Base-by-base conservation (phyloP, 2,113 vertebrate species). In the Tupaia chinensis region DNA sequence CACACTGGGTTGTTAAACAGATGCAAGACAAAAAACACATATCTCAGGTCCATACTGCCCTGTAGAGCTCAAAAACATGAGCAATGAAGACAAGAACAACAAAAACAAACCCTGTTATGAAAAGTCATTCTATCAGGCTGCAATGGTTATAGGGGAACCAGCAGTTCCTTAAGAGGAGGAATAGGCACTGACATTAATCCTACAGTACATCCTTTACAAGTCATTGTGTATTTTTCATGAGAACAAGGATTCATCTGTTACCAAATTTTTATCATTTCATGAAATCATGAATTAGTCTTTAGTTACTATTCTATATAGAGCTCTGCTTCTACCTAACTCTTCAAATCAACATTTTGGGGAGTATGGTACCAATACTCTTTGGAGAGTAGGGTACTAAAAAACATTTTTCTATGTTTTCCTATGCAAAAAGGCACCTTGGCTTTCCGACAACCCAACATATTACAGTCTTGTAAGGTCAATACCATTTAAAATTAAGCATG, bases 401-500 rank as follows among this genome's bases (percentile, higher is more conserved):
- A 44, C 44, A 44, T 44, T 44, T 44, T 44, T 44, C 44, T 44
- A 44, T 44, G 44, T 44, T 44, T 44, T 44, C 44, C 44, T 44
- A 44, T 44, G 44, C 44, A 44, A 44, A 44, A 44, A 44, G 44
- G 44, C 44, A 44, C 44, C 44, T 44, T 44, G 44, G 44, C 44
- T 44, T 44, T 44, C 44, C 44, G 44, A 44, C 44, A 44, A 44
- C 44, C 44, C 5, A 44, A 44, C 44, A 44, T 44, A 44, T 44
- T 15, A 70, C 9, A 74, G n/a, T 86, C 58, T 81, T 86, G 32
- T 63, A 85, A 90, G 25, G 53, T 32, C 1, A 16, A 76, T 61
- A 22, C 32, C 89, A 20, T 44, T 93, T 53, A 56, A 92, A 94
- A 82, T 76, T 63, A 77, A 96, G 81, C 72, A 66, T 85, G 78